Evolutionary conservation across 2,888 invertebrate genomes (phyloP).

Genomic region (Amphimallon solstitiale): DNA sequence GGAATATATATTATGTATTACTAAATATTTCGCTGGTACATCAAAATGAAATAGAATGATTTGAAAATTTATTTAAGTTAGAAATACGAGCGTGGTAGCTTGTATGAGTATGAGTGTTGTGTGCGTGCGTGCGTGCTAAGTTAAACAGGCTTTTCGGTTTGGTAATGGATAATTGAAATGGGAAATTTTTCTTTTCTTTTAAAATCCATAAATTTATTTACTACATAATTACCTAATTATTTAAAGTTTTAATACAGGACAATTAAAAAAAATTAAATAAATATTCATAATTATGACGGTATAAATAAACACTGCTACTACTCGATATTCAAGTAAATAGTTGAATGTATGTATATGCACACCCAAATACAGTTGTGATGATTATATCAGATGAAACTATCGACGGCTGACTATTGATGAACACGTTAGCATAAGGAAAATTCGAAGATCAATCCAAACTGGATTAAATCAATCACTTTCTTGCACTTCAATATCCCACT

Average conservation of each 20-base stretch:
- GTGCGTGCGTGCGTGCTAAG: background rate
- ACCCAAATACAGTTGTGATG: conserved; percentile 54
- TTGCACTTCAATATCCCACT: conserved; percentile 55
- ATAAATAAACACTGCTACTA: no score
- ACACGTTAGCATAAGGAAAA: conserved; percentile 59
- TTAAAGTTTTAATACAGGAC: no score
- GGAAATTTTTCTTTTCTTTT: no score
- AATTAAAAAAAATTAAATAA: no score
- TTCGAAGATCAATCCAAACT: conserved; percentile 41
- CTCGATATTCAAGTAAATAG: conserved; percentile 3
- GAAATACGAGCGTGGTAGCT: background rate
- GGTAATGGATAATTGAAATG: conserved; percentile 40
- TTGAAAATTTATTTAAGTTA: no score
- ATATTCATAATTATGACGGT: no score
- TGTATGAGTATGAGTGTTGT: background rate
- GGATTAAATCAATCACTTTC: conserved; percentile 45
- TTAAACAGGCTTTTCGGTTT: conserved; percentile 38
- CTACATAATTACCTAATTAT: no score
- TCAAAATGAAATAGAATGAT: no score
- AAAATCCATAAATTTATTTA: background rate
- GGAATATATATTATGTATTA: no score
- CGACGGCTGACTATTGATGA: conserved; percentile 60
- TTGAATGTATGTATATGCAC: conserved; percentile 42
- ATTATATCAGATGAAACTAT: conserved; percentile 55
- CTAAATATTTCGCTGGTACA: no score